Evolutionary conservation across 2,888 invertebrate genomes (phyloP).

Genomic region (Drosophila greeni): DNA sequence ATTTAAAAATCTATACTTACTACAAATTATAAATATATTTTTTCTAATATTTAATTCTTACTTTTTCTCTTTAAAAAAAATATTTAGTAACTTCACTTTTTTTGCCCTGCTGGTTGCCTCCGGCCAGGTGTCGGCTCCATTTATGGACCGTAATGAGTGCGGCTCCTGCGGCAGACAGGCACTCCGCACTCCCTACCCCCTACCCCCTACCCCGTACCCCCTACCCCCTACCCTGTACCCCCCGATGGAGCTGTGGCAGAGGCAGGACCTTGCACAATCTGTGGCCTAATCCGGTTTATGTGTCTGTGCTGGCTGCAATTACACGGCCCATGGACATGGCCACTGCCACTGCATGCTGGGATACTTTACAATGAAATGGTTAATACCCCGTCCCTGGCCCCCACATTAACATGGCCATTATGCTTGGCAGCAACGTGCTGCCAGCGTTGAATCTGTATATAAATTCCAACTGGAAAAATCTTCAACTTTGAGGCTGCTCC

Average conservation of each 20-base stretch:
- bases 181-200: too few relatives aligned
- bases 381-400: background rate
- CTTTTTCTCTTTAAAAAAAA: background rate
- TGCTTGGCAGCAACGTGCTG: constrained; percentile 38
- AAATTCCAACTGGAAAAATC: constrained; percentile 29
- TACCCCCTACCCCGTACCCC: too few relatives aligned
- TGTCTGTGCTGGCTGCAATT: constrained; percentile 33
- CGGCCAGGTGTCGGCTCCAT: constrained; percentile 42
- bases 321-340: constrained; percentile 19
- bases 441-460: constrained; percentile 10
- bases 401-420: constrained; percentile 67
- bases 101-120: too few relatives aligned
- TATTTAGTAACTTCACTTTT: background rate
- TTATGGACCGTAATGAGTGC: constrained; percentile 40
- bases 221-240: too few relatives aligned
- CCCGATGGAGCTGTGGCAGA: too few relatives aligned
- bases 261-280: too few relatives aligned
- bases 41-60: background rate
- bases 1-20: too few relatives aligned
- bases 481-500: constrained; percentile 37
- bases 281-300: constrained; percentile 63
- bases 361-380: constrained; percentile 44
- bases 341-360: constrained; percentile 6
- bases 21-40: background rate
- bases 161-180: constrained; percentile 36